Evolutionary conservation across 2,888 invertebrate genomes (phyloP).

Genomic region (Periphyllus acericola): DNA sequence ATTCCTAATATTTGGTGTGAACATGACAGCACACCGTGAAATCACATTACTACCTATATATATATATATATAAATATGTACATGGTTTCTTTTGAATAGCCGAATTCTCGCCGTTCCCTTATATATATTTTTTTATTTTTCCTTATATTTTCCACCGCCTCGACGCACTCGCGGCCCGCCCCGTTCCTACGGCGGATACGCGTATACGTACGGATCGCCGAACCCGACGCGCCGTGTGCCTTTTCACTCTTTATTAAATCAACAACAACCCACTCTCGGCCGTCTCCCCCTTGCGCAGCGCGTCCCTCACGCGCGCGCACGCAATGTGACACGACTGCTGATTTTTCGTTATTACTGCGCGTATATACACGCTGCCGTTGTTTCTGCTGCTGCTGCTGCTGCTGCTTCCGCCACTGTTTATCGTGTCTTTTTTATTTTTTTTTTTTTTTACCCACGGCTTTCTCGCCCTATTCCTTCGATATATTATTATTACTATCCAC

Average conservation of each 20-base stretch:
- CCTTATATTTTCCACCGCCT: slow-evolving; percentile 1
- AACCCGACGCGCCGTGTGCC: slow-evolving; percentile 46
- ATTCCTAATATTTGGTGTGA: slow-evolving; percentile 63
- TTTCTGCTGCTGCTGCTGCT: slow-evolving; percentile 4
- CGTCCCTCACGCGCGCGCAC: slow-evolving; percentile 16
- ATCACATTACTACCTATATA: slow-evolving; percentile 43
- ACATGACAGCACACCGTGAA: slow-evolving; percentile 63
- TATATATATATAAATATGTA: too few relatives aligned
- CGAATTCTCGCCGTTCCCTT: slow-evolving; percentile 39
- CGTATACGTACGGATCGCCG: slow-evolving; percentile 39
- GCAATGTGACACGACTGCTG: slow-evolving; percentile 61
- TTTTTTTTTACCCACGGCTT: slow-evolving; percentile 19
- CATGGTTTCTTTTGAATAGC: slow-evolving; percentile 45
- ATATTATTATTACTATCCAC: not conserved
- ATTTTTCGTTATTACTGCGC: slow-evolving; percentile 54
- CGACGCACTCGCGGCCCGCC: too few relatives aligned
- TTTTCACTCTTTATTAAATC: slow-evolving; percentile 61
- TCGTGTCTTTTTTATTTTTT: not conserved
- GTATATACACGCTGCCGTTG: not conserved
- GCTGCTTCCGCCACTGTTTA: not conserved
- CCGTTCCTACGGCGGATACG: not conserved
- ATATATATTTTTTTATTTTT: not conserved
- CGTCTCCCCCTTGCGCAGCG: not conserved
- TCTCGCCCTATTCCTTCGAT: slow-evolving; percentile 18
- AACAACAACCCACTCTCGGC: slow-evolving; percentile 53